Percentiles rank a stretch among this genome's conserved stretches.
phyloP scores from a whole-genome alignment of 2,888 invertebrate species.

The Diaperis boleti region DNA sequence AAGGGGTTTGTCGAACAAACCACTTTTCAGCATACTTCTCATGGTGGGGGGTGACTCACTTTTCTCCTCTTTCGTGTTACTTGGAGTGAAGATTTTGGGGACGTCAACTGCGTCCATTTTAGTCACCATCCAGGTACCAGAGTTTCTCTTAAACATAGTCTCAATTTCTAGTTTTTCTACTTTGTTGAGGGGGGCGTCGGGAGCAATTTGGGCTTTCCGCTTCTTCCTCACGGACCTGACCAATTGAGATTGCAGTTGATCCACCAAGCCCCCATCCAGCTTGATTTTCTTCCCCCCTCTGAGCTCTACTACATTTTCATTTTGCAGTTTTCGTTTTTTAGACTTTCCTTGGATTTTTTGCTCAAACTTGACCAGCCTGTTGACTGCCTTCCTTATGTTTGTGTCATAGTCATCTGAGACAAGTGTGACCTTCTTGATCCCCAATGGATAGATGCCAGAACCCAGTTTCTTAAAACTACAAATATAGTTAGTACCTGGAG shows the following conservation, averaged over 20 bases:
- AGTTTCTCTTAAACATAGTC: slow-evolving; percentile 58
- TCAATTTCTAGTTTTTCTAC: slow-evolving; percentile 46
- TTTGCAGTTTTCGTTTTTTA: slow-evolving; percentile 46
- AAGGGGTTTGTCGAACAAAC: too few species aligned
- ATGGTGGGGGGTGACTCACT: too few species aligned
- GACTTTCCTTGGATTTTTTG: slow-evolving; percentile 56
- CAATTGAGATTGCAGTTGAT: slow-evolving; percentile 37
- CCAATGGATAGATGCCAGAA: slow-evolving; percentile 76
- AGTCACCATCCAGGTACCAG: slow-evolving; percentile 61
- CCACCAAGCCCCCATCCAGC: slow-evolving; percentile 46
- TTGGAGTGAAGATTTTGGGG: too few species aligned
- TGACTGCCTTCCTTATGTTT: slow-evolving; percentile 58
- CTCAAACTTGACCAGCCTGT: slow-evolving; percentile 61
- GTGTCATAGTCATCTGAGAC: slow-evolving; percentile 54
- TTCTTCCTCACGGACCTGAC: slow-evolving; percentile 21
- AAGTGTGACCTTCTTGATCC: slow-evolving; percentile 69
- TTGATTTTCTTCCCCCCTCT: slow-evolving; percentile 47
- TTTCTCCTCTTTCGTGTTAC: too few species aligned
- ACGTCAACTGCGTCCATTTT: too few species aligned
- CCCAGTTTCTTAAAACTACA: slow-evolving; percentile 72
- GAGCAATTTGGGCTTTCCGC: slow-evolving; percentile 13
- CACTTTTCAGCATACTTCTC: too few species aligned
- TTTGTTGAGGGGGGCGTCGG: too few species aligned
- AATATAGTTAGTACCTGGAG: neutral
- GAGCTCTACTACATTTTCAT: slow-evolving; percentile 19